A percentile compares a stretch with the other conserved stretches of the same genome.
phyloP scores from a whole-genome alignment of 1,140 invertebrate genomes.

The Sweltsa coloradensis region DNA sequence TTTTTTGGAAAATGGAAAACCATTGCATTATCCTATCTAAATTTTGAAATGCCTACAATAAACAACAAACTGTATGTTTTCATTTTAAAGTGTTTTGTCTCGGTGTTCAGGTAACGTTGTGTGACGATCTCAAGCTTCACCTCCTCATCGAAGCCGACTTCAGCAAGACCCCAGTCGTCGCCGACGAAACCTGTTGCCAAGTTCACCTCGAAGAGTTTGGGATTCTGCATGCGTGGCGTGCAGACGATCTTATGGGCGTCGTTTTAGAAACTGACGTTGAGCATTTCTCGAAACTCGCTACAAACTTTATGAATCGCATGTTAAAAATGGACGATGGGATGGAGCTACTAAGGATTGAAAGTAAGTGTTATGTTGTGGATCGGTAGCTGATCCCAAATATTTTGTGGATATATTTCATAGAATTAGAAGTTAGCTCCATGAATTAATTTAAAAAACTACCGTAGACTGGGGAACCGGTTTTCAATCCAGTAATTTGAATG shows the following conservation, averaged over 20 bases:
- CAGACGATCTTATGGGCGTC: slow-evolving; percentile 41
- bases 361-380: slow-evolving; percentile 32
- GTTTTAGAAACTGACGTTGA: slow-evolving; percentile 50
- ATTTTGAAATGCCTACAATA: too few species aligned
- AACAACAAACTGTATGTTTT: too few species aligned
- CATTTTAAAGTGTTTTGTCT: too few species aligned
- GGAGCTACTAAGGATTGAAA: slow-evolving; percentile 46
- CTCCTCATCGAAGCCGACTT: slow-evolving; percentile 35
- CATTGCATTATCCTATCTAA: too few species aligned
- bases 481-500: too few species aligned
- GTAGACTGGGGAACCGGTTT: too few species aligned
- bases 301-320: slow-evolving; percentile 42
- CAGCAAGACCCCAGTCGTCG: slow-evolving; percentile 8
- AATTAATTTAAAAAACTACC: slow-evolving; percentile 5
- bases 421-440: background rate
- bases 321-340: slow-evolving; percentile 49
- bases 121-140: slow-evolving; percentile 28
- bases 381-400: background rate
- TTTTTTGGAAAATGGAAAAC: too few species aligned
- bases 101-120: slow-evolving; percentile 5
- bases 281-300: slow-evolving; percentile 42
- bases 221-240: slow-evolving; percentile 47
- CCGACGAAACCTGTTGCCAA: slow-evolving; percentile 12
- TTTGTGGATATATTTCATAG: background rate
- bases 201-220: slow-evolving; percentile 51